A percentile compares a stretch with the other conserved stretches of the same genome.
phyloP scores from a whole-genome alignment of 2,797 vertebrate genomes.

The Bovichtus variegatus region DNA sequence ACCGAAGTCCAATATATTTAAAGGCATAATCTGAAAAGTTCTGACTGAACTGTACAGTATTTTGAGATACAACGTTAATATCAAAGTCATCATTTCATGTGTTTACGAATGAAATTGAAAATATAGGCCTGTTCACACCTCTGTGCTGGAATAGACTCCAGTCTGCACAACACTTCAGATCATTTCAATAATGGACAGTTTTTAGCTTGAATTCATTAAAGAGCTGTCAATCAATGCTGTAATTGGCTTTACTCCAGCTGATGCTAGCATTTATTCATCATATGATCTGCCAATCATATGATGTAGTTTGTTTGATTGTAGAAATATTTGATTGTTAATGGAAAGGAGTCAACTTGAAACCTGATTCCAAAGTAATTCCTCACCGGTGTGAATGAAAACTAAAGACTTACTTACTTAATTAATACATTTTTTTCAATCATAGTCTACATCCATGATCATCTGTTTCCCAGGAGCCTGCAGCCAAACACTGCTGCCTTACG shows the following conservation, averaged over 20 bases:
- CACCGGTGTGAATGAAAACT: background rate
- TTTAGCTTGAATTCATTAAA: background rate
- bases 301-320: background rate
- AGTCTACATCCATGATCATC: background rate
- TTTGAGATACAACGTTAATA: too few relatives aligned
- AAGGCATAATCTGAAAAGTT: too few relatives aligned
- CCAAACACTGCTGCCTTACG: constrained; percentile 8
- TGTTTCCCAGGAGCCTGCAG: background rate
- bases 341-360: background rate
- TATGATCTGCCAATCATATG: background rate
- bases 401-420: background rate
- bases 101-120: too few relatives aligned
- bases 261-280: background rate
- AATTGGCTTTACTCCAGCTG: background rate
- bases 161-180: background rate
- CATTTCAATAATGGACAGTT: background rate
- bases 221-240: background rate
- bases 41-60: too few relatives aligned
- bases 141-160: background rate
- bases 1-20: too few relatives aligned
- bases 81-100: too few relatives aligned
- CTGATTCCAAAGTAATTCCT: background rate
- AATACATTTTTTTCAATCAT: background rate
- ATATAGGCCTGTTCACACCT: background rate
- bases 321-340: background rate